Evolutionary conservation across 1,140 invertebrate genomes (phyloP).

Genomic region (Caenorhabditis remanei): DNA sequence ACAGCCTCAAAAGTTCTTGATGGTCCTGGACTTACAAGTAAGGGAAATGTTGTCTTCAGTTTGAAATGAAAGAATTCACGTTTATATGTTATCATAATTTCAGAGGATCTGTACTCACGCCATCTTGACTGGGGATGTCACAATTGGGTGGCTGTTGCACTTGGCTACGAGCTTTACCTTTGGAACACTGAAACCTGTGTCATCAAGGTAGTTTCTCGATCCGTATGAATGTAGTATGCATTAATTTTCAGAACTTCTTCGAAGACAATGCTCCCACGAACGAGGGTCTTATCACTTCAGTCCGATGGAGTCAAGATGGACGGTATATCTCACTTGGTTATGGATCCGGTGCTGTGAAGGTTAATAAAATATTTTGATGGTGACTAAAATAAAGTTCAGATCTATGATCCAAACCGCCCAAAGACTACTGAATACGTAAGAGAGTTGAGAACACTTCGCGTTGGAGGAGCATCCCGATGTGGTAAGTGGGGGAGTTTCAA

Average conservation of each 20-base stretch:
- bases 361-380: background rate
- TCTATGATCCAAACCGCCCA: conserved; percentile 55
- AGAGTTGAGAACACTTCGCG: conserved; percentile 58
- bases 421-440: background rate
- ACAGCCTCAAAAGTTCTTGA: conserved; percentile 56
- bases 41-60: background rate
- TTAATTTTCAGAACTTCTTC: conserved; percentile 35
- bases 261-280: conserved; percentile 32
- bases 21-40: conserved; percentile 59
- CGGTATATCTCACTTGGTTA: conserved; percentile 52
- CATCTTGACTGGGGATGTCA: conserved; percentile 58
- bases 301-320: conserved; percentile 60
- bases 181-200: conserved; percentile 61
- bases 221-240: background rate
- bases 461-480: conserved; percentile 12
- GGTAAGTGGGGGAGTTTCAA: background rate
- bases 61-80: too few species aligned
- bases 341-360: conserved; percentile 56
- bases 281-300: conserved; percentile 55
- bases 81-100: background rate
- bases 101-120: conserved; percentile 60
- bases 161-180: conserved; percentile 55
- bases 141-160: conserved; percentile 58
- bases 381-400: background rate
- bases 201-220: conserved; percentile 25